Conservation (phyloP, 2,888 invertebrate genomes). For the Drosophila cracens region DNA sequence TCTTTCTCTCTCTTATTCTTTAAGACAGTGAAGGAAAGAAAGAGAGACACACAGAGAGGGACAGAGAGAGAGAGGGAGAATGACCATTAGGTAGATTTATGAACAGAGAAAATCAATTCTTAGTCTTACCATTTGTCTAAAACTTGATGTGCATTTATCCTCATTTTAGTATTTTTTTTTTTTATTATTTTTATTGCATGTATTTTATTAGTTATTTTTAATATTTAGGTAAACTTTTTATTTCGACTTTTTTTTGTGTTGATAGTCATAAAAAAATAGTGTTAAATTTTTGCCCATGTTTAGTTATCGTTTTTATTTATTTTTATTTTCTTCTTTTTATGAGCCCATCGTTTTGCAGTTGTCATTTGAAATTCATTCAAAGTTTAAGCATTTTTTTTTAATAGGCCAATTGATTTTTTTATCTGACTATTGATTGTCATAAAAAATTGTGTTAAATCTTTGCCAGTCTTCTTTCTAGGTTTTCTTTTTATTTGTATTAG, state of each 20-base stretch:
- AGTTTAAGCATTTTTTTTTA: not conserved
- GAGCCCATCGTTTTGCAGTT: not conserved
- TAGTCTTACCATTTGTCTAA: not conserved
- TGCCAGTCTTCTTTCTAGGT: not conserved
- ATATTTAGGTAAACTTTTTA: not conserved
- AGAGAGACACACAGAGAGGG: not conserved
- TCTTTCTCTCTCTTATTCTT: not conserved
- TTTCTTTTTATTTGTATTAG: not conserved
- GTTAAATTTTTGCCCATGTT: not conserved
- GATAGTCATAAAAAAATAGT: not conserved
- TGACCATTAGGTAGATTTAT: not conserved
- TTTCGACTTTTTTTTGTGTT: not conserved
- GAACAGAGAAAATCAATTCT: not conserved
- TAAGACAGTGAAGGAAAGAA: not conserved
- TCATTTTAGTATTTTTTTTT: not conserved
- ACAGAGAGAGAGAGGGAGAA: not conserved
- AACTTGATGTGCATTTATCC: not conserved
- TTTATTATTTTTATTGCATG: not conserved
- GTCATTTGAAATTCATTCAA: not conserved
- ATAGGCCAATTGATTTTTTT: conserved; percentile 20
- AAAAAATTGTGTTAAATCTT: not conserved
- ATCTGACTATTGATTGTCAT: conserved; percentile 18
- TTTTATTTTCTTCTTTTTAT: not conserved
- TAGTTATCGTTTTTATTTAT: not conserved
- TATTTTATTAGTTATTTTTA: not conserved